Evolutionary conservation across 2,113 vertebrate genomes (phyloP), one percentile per base, ranked within the genome.

Genomic region (Noturus placidus): DNA sequence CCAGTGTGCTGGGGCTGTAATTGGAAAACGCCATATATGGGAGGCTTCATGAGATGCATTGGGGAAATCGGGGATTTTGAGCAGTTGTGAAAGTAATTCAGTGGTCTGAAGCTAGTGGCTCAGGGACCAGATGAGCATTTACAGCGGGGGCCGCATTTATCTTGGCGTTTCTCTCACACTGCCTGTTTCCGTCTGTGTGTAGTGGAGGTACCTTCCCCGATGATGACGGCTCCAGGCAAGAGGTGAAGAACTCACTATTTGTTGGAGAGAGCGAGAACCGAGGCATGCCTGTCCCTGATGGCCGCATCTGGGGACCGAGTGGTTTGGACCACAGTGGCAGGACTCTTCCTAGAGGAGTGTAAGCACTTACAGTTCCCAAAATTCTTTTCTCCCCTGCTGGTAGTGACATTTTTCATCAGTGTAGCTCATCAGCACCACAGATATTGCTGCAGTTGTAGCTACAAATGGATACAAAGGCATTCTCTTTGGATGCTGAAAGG

Each of bases 121-220:
- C 42, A 33, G 84, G 63, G 89, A 91, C 76, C 22, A 74, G 82
- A 83, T 86, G 86, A n/a, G 65, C 83, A 65, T 54, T 61, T 70
- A 81, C 72, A 22, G 38, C 27, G 54, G 77, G 63, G 86, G 15
- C 50, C 19, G 42, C 83, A 65, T 87, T 81, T 87, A 72, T 54
- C 78, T 5, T 4, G 2, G 27, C 3, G 20, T 83, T 83, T 86
- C 17, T 85, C 30, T 54, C 70, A 70, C 20, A 84, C 56, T 77
- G 56, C 35, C 9, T 65, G 8, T 56, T 70, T 38, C 27, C 42
- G 69, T 85, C 35, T 74, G 38, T 70, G 89, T 72, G 11, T 88
- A 99, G 98, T 0, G 98, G 98, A 14, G 98, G 98, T 0, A 99
- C 98, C 0, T 99, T 99, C 92, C 98, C 98, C 0, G 97, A 99